Evolutionary conservation across 1,140 invertebrate species (phyloP), one percentile per base, ranked within the genome.

Genomic region (Wiebesia pumilae): DNA sequence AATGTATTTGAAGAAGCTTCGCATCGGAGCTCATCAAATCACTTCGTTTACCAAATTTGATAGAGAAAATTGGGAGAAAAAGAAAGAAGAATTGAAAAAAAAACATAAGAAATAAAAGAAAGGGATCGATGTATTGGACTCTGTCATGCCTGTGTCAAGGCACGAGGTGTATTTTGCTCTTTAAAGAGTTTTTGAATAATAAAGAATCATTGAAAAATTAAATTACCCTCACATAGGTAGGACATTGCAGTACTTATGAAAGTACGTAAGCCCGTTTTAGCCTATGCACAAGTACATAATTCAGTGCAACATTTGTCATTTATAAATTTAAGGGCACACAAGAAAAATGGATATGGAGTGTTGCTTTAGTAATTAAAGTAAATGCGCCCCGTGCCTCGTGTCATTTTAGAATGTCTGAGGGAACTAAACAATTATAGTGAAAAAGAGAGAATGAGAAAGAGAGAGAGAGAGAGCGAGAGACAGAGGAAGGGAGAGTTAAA

Each of bases 111-210:
- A 86, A 85, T 80, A 86, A 75, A 86, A 78, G 43, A 83, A 88
- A 75, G 81, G 24, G 16, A 88, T 84, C 65, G 65, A 87, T 83
- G 47, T 33, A 82, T 73, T 88, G 75, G 71, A 86, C 54, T 89
- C 84, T 43, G 73, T 88, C 84, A 89, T 62, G 88, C 86, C 84
- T 90, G 84, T 87, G 85, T 87, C 54, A 47, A 81, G 88, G 88
- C 88, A 90, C 88, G 89, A 88, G 89, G 87, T 79, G 88, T 80
- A 67, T 91, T 88, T 88, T 14, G 83, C 81, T 35, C 30, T 81
- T 21, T 6, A 75, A 58, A 51, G 30, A 75, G 3, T 16, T 24
- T 65, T 81, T 71, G 35, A 81, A 35, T 35, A 73, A 62, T 75
- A 81, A 83, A 62, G 65, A 35, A 80, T 87, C 30, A 75, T 83